phyloP scores from a whole-genome alignment of 2,797 vertebrate genomes.

The Crenichthys baileyi region DNA sequence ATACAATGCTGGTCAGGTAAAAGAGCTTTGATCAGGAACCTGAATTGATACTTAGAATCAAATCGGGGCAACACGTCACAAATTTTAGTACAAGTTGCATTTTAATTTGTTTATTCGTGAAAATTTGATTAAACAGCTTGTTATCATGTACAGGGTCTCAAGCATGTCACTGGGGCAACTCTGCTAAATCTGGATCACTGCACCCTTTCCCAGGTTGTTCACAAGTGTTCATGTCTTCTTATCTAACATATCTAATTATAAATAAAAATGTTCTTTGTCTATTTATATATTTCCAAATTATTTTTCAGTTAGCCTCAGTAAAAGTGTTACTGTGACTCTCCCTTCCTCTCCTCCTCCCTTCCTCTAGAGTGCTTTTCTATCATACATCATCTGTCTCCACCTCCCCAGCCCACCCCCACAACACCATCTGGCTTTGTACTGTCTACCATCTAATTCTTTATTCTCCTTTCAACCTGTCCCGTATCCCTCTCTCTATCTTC shows the following conservation, averaged over 20 bases:
- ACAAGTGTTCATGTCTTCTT: not conserved
- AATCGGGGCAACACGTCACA: not conserved
- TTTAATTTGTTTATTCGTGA: slow-evolving; percentile 34
- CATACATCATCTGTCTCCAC: slow-evolving; percentile 11
- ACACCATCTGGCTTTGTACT: slow-evolving; percentile 9
- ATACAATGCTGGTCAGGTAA: not conserved
- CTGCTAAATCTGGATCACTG: slow-evolving; percentile 11
- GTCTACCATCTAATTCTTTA: slow-evolving; percentile 11
- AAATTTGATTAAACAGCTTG: slow-evolving; percentile 15
- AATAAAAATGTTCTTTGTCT: slow-evolving; percentile 5
- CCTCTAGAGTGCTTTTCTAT: slow-evolving; percentile 4
- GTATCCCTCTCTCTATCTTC: slow-evolving; percentile 6
- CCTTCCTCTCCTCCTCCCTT: not conserved
- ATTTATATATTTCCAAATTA: slow-evolving; percentile 17
- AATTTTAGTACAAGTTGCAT: not conserved
- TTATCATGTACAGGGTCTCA: slow-evolving; percentile 29
- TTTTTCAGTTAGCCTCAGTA: not conserved
- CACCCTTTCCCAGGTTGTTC: slow-evolving; percentile 1
- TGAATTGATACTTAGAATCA: not conserved
- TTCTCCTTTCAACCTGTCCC: slow-evolving; percentile 17
- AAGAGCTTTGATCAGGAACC: not conserved
- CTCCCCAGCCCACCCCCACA: not conserved
- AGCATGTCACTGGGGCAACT: slow-evolving; percentile 37
- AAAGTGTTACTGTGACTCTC: not conserved
- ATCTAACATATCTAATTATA: slow-evolving; percentile 17